Conservation (phyloP, 2,113 vertebrate genomes). For the Phyllostomus hastatus region DNA sequence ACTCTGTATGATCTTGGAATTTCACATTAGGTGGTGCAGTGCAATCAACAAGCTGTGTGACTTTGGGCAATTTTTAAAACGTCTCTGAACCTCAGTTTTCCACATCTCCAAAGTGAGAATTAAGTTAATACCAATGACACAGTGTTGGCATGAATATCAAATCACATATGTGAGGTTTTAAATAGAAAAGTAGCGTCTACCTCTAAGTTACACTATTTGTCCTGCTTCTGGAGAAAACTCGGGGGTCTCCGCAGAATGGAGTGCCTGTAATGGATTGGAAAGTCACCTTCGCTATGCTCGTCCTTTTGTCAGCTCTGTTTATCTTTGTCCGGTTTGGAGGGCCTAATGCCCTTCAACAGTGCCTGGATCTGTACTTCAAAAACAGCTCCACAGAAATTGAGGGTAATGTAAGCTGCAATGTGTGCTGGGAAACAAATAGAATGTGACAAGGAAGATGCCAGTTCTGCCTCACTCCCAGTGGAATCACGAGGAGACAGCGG, state of each 20-base stretch:
- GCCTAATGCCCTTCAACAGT: not conserved
- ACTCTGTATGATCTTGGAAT: not conserved
- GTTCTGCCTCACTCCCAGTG: not conserved
- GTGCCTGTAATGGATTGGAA: not conserved
- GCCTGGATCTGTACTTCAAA: not conserved
- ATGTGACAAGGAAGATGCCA: constrained; percentile 21
- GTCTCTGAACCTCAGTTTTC: not conserved
- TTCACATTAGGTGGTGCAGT: not conserved
- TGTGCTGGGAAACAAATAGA: constrained; percentile 46
- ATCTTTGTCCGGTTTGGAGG: not conserved
- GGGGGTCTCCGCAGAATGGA: not conserved
- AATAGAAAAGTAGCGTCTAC: not conserved
- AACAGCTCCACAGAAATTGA: not conserved
- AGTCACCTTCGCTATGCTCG: not conserved
- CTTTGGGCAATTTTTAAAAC: not conserved
- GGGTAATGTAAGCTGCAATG: not conserved
- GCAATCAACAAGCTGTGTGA: not conserved
- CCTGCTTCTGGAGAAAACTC: not conserved
- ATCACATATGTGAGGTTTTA: not conserved
- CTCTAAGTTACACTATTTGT: not conserved
- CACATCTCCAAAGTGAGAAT: not conserved
- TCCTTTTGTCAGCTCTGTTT: not conserved
- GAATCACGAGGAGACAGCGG: not conserved
- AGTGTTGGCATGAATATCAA: not conserved
- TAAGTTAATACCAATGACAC: not conserved